Base-by-base conservation (phyloP, 2,113 vertebrate species). In the Columba livia region DNA sequence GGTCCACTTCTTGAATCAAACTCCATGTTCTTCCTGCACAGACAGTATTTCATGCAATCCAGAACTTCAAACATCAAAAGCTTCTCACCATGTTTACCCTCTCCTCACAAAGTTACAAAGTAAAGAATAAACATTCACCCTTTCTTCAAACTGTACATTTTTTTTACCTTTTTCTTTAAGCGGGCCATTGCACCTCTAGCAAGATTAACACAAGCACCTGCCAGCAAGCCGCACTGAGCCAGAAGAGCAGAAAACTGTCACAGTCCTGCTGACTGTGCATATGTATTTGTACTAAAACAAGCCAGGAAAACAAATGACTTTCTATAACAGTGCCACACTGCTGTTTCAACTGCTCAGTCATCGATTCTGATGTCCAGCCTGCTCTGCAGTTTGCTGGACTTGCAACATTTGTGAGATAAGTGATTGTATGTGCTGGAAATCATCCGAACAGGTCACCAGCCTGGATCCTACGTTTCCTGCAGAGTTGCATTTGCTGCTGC, bases 401-500 rank as follows among this genome's bases (percentile, higher is more conserved):
- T 74, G 88, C 83, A 96, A 69, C 24, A 57, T 92, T 90, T 94
- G 86, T 81, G 48, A 92, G 80, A 23, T 54, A 86, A 92, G 83
- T 60, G 83, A 92, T 4, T 93, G 84, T 89, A 93, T 79, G 61
- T 84, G 57, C 89, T 96, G 80, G 93, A 96, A 97, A 92, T 26
- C 2, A 1, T 89, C 48, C 28, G 42, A 95, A 95, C 61, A 81
- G 87, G 73, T 81, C 93, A 95, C 40, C 86, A 92, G 91, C 57
- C 80, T 79, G 38, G 88, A 74, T 48, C 57, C 65, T 64, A 11
- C 40, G 57, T 15, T 84, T 94, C 80, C 84, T 79, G 80, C 86
- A 92, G 89, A 92, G 84, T 4, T 89, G 89, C 89, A 85, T 95
- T 93, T 91, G 77, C 86, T 93, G 80, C 94, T 96, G 84, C 75